These are phyloP conservation scores for Nycticorax nycticorax DNA, from an alignment of 2,113 vertebrate genomes.

Conservation along the genomic window DNA sequence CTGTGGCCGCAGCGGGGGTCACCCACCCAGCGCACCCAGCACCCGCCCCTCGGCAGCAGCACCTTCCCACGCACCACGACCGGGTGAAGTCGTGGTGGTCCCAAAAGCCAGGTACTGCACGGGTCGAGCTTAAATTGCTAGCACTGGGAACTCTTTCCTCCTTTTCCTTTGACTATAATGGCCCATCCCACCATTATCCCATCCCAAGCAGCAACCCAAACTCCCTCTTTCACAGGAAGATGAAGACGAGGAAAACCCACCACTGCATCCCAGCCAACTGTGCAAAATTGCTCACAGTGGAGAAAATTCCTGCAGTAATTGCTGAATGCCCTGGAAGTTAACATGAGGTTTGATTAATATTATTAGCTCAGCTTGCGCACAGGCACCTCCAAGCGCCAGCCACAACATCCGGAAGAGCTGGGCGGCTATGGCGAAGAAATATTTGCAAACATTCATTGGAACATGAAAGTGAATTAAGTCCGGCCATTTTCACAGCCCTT, in stretches of 20 bases:
- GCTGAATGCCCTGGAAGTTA: background rate
- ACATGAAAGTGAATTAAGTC: background rate
- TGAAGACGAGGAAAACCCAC: background rate
- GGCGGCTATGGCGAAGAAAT: background rate
- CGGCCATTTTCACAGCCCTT: background rate
- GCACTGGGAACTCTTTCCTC: background rate
- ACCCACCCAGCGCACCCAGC: background rate
- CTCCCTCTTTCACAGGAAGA: background rate
- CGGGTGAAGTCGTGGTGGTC: fast-evolving
- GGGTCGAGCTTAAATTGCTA: background rate
- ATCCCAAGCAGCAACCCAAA: background rate
- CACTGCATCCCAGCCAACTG: background rate
- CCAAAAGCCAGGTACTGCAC: background rate
- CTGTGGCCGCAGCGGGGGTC: fast-evolving
- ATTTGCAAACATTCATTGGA: background rate
- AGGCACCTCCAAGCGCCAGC: background rate
- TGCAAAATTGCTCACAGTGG: background rate
- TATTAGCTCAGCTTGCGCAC: background rate
- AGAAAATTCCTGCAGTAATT: background rate
- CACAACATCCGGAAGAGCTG: background rate
- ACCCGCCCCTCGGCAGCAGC: background rate
- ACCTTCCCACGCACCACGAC: background rate
- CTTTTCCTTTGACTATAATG: background rate
- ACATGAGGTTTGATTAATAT: background rate
- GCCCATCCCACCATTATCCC: background rate